A percentile compares a stretch with the other conserved stretches of the same genome.
phyloP scores from a whole-genome alignment of 2,113 vertebrate genomes.

The Caranx melampygus region DNA sequence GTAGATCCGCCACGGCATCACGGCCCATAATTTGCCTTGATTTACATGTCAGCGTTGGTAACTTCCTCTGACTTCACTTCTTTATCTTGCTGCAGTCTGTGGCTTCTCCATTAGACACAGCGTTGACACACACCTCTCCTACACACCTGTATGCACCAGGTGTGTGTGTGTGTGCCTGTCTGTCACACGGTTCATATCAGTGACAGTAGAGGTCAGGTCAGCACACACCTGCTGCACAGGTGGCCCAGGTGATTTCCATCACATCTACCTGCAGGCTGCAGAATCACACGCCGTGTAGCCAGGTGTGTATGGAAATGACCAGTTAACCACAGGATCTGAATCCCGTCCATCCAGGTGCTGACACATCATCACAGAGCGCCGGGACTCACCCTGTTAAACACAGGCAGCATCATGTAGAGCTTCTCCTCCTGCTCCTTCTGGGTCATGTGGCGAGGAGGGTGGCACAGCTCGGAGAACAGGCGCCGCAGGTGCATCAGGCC shows the following conservation, averaged over 20 bases:
- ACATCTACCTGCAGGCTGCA: slow-evolving; percentile 1
- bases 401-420: slow-evolving; percentile 99
- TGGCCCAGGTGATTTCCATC: slow-evolving; percentile 1
- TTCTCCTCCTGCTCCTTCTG: slow-evolving; percentile 99
- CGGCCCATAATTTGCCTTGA: too few species aligned
- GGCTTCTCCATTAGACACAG: not conserved
- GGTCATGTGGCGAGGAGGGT: slow-evolving; percentile 97
- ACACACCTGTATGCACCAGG: not conserved
- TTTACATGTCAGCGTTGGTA: too few species aligned
- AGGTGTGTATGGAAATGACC: not conserved
- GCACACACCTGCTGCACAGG: not conserved
- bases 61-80: too few species aligned
- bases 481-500: slow-evolving; percentile 98
- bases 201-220: not conserved
- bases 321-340: slow-evolving; percentile 22
- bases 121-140: not conserved
- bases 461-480: slow-evolving; percentile 97
- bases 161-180: not conserved
- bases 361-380: not conserved
- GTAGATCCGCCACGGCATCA: too few species aligned
- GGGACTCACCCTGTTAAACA: slow-evolving; percentile 94
- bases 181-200: too few species aligned
- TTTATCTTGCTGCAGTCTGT: not conserved
- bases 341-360: not conserved
- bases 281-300: not conserved